Evolutionary conservation across 2,888 invertebrate species (phyloP).

Genomic region (Phymatocera aterrima): DNA sequence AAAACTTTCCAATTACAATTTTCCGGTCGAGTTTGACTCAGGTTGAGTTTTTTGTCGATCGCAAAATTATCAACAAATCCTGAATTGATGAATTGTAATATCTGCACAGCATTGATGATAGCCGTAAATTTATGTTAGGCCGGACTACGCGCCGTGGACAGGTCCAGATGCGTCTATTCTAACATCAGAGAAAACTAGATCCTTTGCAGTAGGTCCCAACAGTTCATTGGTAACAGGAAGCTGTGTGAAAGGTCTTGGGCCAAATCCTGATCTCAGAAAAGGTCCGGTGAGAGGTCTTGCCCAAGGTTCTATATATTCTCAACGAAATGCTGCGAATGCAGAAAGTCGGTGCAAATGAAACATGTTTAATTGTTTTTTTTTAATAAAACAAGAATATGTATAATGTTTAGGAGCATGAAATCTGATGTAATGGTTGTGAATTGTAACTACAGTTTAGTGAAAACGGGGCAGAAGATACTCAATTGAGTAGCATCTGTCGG

Average conservation of each 20-base stretch:
- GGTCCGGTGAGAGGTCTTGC: constrained; percentile 85
- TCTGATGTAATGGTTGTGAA: not conserved
- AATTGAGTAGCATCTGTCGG: not conserved
- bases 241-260: constrained; percentile 78
- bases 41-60: constrained; percentile 22
- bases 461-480: not conserved
- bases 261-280: constrained; percentile 82
- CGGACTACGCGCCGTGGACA: constrained; percentile 90
- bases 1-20: no score
- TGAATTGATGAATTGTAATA: no score
- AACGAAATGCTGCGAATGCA: constrained; percentile 76
- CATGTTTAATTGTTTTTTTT: constrained; percentile 69
- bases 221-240: constrained; percentile 71
- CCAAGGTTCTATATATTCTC: constrained; percentile 88
- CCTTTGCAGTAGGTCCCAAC: constrained; percentile 76
- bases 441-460: not conserved
- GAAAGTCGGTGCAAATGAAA: constrained; percentile 77
- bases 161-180: constrained; percentile 84
- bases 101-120: constrained; percentile 22
- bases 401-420: constrained; percentile 17
- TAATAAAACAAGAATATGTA: constrained; percentile 37
- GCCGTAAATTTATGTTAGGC: constrained; percentile 74
- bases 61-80: no score
- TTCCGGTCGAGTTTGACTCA: no score
- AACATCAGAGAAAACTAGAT: constrained; percentile 64